Percentiles rank a stretch among this genome's conserved stretches.
phyloP scores from a whole-genome alignment of 2,888 invertebrate species.

The Steinernema scapterisci region DNA sequence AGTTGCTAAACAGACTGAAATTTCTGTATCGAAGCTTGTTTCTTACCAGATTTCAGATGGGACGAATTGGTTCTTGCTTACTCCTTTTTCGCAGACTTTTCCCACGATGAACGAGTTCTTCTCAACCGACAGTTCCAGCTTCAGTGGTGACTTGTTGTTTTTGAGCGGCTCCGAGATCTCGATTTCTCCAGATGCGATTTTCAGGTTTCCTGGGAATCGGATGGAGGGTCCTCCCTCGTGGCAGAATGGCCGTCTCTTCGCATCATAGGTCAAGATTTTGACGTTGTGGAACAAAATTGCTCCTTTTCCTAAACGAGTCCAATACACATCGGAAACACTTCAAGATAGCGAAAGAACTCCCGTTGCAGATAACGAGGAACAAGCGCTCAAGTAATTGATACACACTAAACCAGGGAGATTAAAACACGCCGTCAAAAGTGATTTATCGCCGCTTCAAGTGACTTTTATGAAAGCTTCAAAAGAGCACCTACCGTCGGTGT shows the following conservation, averaged over 20 bases:
- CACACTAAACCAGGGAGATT: background rate
- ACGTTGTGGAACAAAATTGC: constrained; percentile 50
- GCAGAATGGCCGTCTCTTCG: constrained; percentile 51
- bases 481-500: constrained; percentile 44
- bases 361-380: background rate
- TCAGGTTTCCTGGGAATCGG: constrained; percentile 53
- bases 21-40: background rate
- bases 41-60: constrained; percentile 60
- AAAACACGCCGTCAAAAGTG: background rate
- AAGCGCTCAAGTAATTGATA: background rate
- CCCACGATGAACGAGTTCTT: constrained; percentile 61
- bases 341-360: background rate
- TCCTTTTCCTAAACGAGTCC: constrained; percentile 48
- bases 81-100: constrained; percentile 58
- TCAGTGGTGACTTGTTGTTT: constrained; percentile 39
- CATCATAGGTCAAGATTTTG: constrained; percentile 53
- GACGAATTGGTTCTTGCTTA: constrained; percentile 57
- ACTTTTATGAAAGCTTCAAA: too few relatives aligned
- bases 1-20: constrained; percentile 42
- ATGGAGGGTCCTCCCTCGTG: constrained; percentile 44
- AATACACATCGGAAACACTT: too few relatives aligned
- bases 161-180: constrained; percentile 47
- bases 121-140: constrained; percentile 54
- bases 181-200: constrained; percentile 40
- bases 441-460: background rate